Evolutionary conservation across 1,140 invertebrate genomes (phyloP).

Genomic region (Maconellicoccus hirsutus): DNA sequence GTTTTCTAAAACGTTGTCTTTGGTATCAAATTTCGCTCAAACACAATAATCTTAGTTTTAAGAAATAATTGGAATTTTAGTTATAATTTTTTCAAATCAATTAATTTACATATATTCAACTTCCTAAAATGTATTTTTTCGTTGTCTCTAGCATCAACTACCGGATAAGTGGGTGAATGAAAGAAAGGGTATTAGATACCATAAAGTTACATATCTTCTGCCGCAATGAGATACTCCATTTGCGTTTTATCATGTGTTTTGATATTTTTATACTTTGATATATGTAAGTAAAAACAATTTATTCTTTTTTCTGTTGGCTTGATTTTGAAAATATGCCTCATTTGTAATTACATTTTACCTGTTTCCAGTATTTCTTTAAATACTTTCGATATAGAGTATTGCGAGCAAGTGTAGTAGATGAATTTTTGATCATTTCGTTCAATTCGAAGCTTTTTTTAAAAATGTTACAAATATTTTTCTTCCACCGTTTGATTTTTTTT

Average conservation of each 20-base stretch:
- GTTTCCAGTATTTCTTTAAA: background rate
- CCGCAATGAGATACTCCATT: slow-evolving; percentile 16
- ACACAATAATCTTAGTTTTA: too few species aligned
- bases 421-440: too few species aligned
- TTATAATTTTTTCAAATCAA: background rate
- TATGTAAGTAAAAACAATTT: slow-evolving; percentile 12
- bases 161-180: slow-evolving; percentile 5
- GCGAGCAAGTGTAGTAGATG: too few species aligned
- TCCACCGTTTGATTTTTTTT: too few species aligned
- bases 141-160: slow-evolving; percentile 5
- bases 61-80: background rate
- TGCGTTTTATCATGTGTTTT: slow-evolving; percentile 20
- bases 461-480: too few species aligned
- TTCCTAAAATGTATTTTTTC: background rate
- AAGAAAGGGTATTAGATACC: slow-evolving; percentile 17
- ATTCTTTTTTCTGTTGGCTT: slow-evolving; percentile 1
- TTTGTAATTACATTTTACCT: background rate
- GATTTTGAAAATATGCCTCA: background rate
- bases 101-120: background rate
- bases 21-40: too few species aligned
- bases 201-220: background rate
- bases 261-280: slow-evolving; percentile 17
- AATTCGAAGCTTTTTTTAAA: too few species aligned
- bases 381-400: too few species aligned
- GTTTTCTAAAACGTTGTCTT: too few species aligned